Evolutionary conservation across 2,888 invertebrate genomes (phyloP).

Genomic region (Vesta saturnalis): DNA sequence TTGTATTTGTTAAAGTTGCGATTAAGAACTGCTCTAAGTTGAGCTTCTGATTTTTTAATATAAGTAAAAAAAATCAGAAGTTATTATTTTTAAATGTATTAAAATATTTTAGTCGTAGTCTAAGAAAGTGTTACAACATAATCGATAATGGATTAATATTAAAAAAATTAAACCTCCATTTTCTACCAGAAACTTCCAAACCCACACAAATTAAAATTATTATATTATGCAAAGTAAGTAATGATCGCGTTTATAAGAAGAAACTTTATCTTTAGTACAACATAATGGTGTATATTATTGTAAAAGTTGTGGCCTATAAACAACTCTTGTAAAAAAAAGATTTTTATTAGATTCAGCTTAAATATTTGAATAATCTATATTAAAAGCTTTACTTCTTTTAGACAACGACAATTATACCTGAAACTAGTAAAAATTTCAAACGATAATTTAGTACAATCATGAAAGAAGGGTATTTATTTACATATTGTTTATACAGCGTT

Average conservation of each 20-base stretch:
- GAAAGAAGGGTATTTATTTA: conserved; percentile 3
- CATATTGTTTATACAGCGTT: conserved; percentile 3
- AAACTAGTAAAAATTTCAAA: conserved; percentile 5
- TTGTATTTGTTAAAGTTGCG: conserved; percentile 7
- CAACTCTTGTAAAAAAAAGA: conserved; percentile 20
- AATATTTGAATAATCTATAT: neutral
- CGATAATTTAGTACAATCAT: neutral
- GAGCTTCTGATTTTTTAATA: conserved; percentile 24
- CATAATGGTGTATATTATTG: conserved; percentile 14
- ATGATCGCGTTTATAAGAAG: neutral
- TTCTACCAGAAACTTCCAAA: conserved; percentile 9
- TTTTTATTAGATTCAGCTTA: conserved; percentile 13
- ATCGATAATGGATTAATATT: conserved; percentile 2
- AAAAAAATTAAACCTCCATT: neutral
- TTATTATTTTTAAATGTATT: conserved; percentile 37
- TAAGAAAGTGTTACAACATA: conserved; percentile 29
- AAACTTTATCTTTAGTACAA: conserved; percentile 3
- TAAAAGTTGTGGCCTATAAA: conserved; percentile 31
- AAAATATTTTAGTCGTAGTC: conserved; percentile 26
- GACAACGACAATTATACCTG: conserved; percentile 3
- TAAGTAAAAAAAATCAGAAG: conserved; percentile 31
- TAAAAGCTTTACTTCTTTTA: neutral
- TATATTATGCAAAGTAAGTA: neutral
- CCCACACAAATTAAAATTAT: too few species aligned
- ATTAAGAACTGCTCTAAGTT: conserved; percentile 5